A percentile compares a stretch with the other conserved stretches of the same genome.
Conservation (phyloP, 2,113 vertebrate genomes). For the Zosterops hypoxanthus region DNA sequence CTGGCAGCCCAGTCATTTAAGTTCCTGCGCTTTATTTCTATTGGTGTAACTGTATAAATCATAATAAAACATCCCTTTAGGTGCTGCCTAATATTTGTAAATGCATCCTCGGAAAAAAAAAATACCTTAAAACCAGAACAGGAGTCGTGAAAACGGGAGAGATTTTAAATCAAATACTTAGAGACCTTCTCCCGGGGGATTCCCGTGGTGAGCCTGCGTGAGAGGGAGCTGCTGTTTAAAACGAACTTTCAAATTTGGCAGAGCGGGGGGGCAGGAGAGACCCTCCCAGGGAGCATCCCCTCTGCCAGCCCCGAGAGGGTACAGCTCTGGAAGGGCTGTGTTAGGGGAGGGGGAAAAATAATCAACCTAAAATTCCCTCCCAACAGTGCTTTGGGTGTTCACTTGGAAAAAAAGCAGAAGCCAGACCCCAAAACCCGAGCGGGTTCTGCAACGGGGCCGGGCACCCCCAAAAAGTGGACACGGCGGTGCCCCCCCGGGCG, state of each 20-base stretch:
- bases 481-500: neutral
- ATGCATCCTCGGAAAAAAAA: neutral
- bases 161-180: neutral
- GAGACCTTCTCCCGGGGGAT: neutral
- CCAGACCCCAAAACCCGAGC: too few relatives aligned
- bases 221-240: neutral
- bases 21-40: neutral
- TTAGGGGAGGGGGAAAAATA: neutral
- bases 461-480: neutral
- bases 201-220: neutral
- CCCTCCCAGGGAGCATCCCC: neutral
- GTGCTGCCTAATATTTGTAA: neutral
- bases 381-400: neutral
- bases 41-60: neutral
- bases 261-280: neutral
- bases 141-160: neutral
- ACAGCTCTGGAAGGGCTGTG: neutral
- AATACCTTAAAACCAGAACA: neutral
- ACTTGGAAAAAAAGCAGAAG: neutral
- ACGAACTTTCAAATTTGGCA: neutral
- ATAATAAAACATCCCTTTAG: neutral
- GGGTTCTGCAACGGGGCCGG: too few relatives aligned
- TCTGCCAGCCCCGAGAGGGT: neutral
- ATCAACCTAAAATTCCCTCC: too few relatives aligned
- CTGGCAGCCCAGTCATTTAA: neutral